A percentile compares a stretch with the other conserved stretches of the same genome.
These are phyloP conservation scores for Muscicapa comitata DNA, from an alignment of 2,797 vertebrate species.

Conservation along the genomic window DNA sequence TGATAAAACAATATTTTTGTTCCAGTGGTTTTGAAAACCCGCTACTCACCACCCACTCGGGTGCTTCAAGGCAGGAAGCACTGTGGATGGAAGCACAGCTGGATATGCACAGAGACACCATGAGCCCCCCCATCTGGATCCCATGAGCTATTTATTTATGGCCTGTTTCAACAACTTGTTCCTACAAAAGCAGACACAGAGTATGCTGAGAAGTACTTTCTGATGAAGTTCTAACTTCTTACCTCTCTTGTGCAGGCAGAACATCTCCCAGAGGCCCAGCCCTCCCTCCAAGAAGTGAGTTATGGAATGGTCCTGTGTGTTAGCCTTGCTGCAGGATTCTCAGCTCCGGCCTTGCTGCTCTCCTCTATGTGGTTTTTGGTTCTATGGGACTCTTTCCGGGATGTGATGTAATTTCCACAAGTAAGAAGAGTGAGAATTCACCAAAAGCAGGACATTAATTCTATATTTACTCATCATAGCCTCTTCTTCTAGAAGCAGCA, in stretches of 20 bases:
- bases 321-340: neutral
- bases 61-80: neutral
- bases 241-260: neutral
- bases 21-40: neutral
- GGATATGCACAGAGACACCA: neutral
- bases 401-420: neutral
- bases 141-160: neutral
- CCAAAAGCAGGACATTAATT: neutral
- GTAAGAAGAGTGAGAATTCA: neutral
- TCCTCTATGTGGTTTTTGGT: rapidly evolving
- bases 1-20: neutral
- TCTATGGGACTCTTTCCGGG: neutral
- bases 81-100: neutral
- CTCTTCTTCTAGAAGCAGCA: neutral
- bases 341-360: neutral
- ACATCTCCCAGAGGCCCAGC: rapidly evolving
- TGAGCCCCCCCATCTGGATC: neutral
- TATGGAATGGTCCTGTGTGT: neutral
- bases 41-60: rapidly evolving
- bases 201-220: neutral
- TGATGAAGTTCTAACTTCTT: neutral
- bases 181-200: neutral
- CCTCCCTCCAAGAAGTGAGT: neutral
- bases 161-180: neutral
- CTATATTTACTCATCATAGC: neutral